Evolutionary conservation across 1,140 invertebrate genomes (phyloP), one percentile per base, ranked within the genome.

Genomic region (Orchestia grillus): DNA sequence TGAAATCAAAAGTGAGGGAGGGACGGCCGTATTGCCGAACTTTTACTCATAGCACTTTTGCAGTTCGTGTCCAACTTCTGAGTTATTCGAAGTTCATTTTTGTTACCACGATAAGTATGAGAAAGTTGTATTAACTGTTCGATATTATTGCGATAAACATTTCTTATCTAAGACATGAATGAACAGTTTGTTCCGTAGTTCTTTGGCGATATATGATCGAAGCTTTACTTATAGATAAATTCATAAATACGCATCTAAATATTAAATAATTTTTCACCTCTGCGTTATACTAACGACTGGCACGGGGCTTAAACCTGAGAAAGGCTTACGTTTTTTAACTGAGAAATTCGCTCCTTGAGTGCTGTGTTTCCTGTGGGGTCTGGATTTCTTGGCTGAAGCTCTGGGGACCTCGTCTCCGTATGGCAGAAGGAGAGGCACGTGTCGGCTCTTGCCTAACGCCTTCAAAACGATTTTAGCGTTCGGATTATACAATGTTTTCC

Each of bases 401-500:
- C 44, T n/a, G 11, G 47, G 41, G 11, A 94, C 44, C 15, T 94
- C 92, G 44, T 94, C 92, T 94, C 43, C 92, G 92, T 94, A 94
- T 40, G 96, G 96, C 41, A 96, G 44, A 42, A 96, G 87, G 6
- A 96, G 45, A 15, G 96, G 96, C n/a, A 96, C 90, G 36, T 45
- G 47, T 44, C 90, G 45, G 90, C 87, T 96, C 41, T 96, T 96
- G 41, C 96, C 96, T 44, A 96, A 43, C 44, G 96, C 96, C n/a
- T 96, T 45, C 87, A 96, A 43, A 53, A 96, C 43, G 41, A 96
- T 92, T 91, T 44, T 96, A 44, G 45, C 42, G 43, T 96, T 96
- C 45, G 96, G 96, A 91, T 90, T 96, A 42, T 96, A 96, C 42
- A 96, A n/a, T 16, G 92, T 94, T 94, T 47, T 94, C 92, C 40